These are phyloP conservation scores for Liodrosophila aerea DNA, from an alignment of 2,888 invertebrate genomes.

Conservation along the genomic window DNA sequence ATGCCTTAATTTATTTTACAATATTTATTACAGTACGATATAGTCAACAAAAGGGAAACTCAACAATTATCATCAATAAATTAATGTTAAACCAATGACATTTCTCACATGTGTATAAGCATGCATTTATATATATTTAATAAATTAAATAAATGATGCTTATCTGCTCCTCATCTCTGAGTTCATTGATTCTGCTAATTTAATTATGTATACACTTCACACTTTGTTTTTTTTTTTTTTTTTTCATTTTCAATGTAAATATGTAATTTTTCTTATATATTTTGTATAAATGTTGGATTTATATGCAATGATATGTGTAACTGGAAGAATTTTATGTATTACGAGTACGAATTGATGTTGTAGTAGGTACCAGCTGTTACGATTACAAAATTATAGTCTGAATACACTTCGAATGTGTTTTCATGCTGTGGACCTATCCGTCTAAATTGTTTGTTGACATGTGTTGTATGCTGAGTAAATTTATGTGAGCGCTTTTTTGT, in stretches of 20 bases:
- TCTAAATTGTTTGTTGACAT: neutral
- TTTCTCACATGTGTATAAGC: slow-evolving; percentile 58
- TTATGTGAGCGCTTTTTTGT: slow-evolving; percentile 3
- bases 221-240: neutral
- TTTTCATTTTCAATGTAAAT: neutral
- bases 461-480: neutral
- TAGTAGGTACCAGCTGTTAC: slow-evolving; percentile 40
- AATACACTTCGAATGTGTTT: slow-evolving; percentile 23
- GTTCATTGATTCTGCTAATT: slow-evolving; percentile 26
- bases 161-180: slow-evolving; percentile 9
- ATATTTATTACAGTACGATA: slow-evolving; percentile 51
- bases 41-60: slow-evolving; percentile 40
- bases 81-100: slow-evolving; percentile 40
- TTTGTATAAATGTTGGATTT: slow-evolving; percentile 47
- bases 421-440: neutral
- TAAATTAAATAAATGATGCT: slow-evolving; percentile 31
- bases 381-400: slow-evolving; percentile 36
- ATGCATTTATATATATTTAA: slow-evolving; percentile 38
- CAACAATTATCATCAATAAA: slow-evolving; percentile 37
- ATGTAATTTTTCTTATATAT: slow-evolving; percentile 37
- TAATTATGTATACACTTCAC: slow-evolving; percentile 20
- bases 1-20: slow-evolving; percentile 44
- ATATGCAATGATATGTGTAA: slow-evolving; percentile 74
- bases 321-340: slow-evolving; percentile 66
- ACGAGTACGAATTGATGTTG: slow-evolving; percentile 32